Base-by-base conservation (phyloP, 2,888 invertebrate genomes). In the Ophioninae sp. region DNA sequence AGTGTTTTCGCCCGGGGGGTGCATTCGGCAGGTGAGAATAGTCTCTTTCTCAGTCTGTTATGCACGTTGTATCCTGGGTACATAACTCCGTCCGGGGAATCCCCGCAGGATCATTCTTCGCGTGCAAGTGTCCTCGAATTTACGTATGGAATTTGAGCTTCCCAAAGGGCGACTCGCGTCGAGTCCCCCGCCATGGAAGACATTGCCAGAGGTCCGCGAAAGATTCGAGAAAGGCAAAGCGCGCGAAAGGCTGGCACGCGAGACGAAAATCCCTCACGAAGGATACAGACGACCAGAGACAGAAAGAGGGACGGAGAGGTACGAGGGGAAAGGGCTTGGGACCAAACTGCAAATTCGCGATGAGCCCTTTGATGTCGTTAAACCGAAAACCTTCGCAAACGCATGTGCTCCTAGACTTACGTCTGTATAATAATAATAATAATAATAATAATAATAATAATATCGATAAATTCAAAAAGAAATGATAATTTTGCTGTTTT, bases 361-460 rank as follows among this genome's bases (percentile, higher is more conserved):
- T 87, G 84, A 83, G 82, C 84, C 88, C 89, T 89, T 89, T 89
- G 89, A 89, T 89, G 89, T 89, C 87, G 87, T 88, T 89, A 88
- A 89, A 89, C 89, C 87, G 89, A 89, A 89, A 89, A 88, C 85
- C 74, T 84, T 76, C n/a, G 68, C 41, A 68, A 67, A 72, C 70
- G 23, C 72, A 56, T 56, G 21, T 37, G 67, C 44, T 70, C n/a
- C 41, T 50, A 8, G 17, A 13, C 13, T 1, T 50, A 50, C 41
- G 57, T 44, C 20, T n/a, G 23, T 30, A 44, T 30, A 50, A 41
- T 8, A 68, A 8, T 6, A 41, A 41, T 6, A 41, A 41, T 41
- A 41, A 41, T 41, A 41, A 41, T 41, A 41, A 41, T 6, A 41
- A 41, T 41, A 41, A 41, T 41, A 41, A 41, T 41, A 41, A 41